Evolutionary conservation across 2,888 invertebrate species (phyloP).

Genomic region (Dyspetes luteomarginatus): DNA sequence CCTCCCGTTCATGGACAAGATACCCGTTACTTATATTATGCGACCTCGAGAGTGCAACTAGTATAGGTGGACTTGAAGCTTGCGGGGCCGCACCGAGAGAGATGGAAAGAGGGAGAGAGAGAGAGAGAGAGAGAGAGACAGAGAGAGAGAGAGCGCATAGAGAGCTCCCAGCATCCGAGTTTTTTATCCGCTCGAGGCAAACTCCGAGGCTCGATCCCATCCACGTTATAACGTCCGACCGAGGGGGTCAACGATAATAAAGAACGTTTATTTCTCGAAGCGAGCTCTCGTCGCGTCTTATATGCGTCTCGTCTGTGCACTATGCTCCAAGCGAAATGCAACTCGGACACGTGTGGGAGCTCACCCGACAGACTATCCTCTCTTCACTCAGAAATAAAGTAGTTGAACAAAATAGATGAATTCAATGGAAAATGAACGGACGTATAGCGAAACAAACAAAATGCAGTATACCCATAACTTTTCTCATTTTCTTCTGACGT

Average conservation of each 20-base stretch:
- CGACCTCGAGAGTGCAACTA: conserved; percentile 62
- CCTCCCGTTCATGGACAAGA: conserved; percentile 59
- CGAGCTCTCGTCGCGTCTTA: conserved; percentile 64
- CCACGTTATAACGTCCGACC: conserved; percentile 64
- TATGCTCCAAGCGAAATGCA: conserved; percentile 41
- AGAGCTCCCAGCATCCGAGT: conserved; percentile 66
- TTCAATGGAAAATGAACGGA: not conserved
- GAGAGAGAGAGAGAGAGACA: not conserved
- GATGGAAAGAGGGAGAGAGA: not conserved
- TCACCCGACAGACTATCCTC: conserved; percentile 14
- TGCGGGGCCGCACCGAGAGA: conserved; percentile 31
- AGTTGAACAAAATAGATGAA: conserved; percentile 39
- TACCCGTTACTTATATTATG: conserved; percentile 67
- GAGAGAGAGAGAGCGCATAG: conserved; percentile 48
- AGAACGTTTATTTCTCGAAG: conserved; percentile 67
- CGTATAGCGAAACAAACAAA: not conserved
- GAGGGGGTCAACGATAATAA: conserved; percentile 67
- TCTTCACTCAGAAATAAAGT: conserved; percentile 46
- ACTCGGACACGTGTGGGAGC: conserved; percentile 42
- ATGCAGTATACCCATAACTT: not conserved
- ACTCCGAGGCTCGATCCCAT: conserved; percentile 63
- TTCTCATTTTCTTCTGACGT: too few relatives aligned
- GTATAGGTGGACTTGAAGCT: conserved; percentile 54
- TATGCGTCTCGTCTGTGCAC: conserved; percentile 52
- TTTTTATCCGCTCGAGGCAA: conserved; percentile 62